These are phyloP conservation scores for Erpobdella octoculata DNA, from an alignment of 2,888 invertebrate species.

Conservation along the genomic window DNA sequence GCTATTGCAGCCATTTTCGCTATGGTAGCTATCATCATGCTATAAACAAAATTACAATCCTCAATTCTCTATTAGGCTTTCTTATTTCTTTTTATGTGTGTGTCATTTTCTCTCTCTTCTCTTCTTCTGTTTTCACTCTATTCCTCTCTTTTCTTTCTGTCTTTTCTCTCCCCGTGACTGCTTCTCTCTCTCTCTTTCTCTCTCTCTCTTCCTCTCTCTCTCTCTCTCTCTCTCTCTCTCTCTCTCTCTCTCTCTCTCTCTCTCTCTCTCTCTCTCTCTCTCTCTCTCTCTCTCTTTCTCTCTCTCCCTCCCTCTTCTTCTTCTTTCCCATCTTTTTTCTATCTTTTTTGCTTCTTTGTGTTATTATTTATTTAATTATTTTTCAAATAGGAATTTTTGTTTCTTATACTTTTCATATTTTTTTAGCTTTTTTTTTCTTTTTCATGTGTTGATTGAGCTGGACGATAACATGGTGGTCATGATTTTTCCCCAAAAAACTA, in stretches of 20 bases:
- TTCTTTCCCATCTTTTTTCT: not conserved
- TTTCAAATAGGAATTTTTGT: not conserved
- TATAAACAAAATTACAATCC: too few species aligned
- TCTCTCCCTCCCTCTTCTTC: not conserved
- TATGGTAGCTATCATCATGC: too few species aligned
- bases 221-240: not conserved
- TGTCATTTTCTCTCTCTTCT: not conserved
- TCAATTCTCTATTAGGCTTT: too few species aligned
- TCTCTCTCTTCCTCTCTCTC: not conserved
- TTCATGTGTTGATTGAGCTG: too few species aligned
- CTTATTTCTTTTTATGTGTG: not conserved
- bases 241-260: not conserved
- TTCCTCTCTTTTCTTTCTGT: not conserved
- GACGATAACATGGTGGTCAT: too few species aligned
- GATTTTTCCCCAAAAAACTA: too few species aligned
- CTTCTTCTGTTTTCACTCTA: too few species aligned
- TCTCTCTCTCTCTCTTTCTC: not conserved
- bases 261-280: not conserved
- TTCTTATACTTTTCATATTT: too few species aligned
- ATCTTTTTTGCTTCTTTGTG: not conserved
- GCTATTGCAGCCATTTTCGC: too few species aligned
- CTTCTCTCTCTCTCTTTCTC: not conserved
- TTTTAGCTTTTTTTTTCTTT: too few species aligned
- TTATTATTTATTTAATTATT: not conserved
- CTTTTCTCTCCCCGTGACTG: not conserved